A percentile compares a stretch with the other conserved stretches of the same genome.
Evolutionary conservation across 2,113 vertebrate genomes (phyloP).

Genomic region (Aramus guarauna): DNA sequence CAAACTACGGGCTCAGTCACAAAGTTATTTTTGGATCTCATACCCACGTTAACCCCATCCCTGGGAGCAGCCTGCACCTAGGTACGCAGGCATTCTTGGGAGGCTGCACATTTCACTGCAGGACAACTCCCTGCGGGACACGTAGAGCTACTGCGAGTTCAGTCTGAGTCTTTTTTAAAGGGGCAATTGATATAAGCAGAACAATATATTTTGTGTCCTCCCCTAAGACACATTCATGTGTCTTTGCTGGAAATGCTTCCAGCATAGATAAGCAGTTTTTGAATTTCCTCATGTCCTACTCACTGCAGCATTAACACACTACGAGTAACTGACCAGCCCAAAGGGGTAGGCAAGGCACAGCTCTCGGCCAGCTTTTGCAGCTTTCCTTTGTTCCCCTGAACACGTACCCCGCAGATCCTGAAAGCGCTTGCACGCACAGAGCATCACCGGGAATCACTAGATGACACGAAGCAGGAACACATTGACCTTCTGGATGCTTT

Average conservation of each 20-base stretch:
- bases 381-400: neutral
- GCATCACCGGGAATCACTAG: neutral
- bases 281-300: neutral
- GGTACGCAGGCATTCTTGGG: accelerated
- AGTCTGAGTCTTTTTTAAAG: neutral
- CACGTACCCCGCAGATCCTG: neutral
- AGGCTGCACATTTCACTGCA: neutral
- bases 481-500: neutral
- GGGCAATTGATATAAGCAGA: neutral
- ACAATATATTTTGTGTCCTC: neutral
- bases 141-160: neutral
- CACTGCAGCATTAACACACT: neutral
- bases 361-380: neutral
- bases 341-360: neutral
- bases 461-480: accelerated
- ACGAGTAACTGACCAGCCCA: neutral
- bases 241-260: neutral
- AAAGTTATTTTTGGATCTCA: neutral
- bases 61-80: neutral
- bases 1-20: neutral
- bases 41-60: neutral
- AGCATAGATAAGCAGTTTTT: neutral
- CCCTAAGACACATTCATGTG: neutral
- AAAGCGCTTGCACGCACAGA: neutral
- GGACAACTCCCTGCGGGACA: neutral